Conservation (phyloP, 2,797 vertebrate genomes). For the Lepilemur septentrionalis region DNA sequence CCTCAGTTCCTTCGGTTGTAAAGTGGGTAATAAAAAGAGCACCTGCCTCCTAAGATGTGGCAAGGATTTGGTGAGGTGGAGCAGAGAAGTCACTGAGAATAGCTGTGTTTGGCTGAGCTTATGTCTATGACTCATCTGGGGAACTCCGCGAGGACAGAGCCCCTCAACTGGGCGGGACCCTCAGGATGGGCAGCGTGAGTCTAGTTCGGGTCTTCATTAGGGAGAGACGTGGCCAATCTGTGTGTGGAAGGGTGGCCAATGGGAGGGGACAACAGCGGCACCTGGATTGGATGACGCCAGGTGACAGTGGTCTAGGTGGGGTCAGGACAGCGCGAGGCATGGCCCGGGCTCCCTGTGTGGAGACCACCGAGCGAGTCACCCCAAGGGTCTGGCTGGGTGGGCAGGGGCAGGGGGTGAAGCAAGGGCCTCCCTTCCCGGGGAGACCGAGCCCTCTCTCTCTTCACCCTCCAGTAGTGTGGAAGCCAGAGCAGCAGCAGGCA, state of each 20-base stretch:
- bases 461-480: background rate
- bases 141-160: background rate
- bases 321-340: background rate
- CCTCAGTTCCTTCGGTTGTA: background rate
- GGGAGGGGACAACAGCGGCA: background rate
- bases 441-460: background rate
- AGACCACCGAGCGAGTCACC: background rate
- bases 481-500: background rate
- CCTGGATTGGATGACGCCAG: background rate
- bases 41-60: background rate
- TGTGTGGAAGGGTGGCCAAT: background rate
- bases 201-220: background rate
- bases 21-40: background rate
- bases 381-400: background rate
- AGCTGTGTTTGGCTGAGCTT: background rate
- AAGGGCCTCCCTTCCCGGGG: background rate
- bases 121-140: background rate
- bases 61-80: background rate
- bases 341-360: background rate
- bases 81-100: background rate
- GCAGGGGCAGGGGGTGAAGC: background rate
- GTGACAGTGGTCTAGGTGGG: background rate
- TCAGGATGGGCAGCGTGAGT: background rate
- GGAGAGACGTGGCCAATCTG: background rate
- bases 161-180: background rate